Evolutionary conservation across 2,113 vertebrate genomes (phyloP).

Genomic region (Oncorhynchus tshawytscha): DNA sequence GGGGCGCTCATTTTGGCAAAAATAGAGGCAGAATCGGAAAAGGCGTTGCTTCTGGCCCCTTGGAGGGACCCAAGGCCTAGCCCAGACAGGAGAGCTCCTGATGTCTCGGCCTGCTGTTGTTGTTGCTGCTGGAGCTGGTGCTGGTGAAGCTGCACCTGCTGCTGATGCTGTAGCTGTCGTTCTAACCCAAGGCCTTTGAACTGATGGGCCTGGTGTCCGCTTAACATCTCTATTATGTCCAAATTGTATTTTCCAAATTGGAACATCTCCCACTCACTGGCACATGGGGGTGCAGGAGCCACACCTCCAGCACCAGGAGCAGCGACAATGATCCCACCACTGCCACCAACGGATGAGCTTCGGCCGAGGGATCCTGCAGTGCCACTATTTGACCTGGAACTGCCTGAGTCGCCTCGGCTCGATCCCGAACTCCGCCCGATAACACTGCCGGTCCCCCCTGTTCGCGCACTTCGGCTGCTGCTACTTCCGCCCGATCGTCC

Average conservation of each 20-base stretch:
- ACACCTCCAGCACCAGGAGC: slow-evolving; percentile 70
- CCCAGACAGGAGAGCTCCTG: slow-evolving; percentile 80
- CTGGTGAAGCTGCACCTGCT: slow-evolving; percentile 81
- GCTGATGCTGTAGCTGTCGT: slow-evolving; percentile 80
- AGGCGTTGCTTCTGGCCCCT: slow-evolving; percentile 79
- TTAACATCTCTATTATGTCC: slow-evolving; percentile 86
- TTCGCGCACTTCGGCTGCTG: slow-evolving; percentile 31
- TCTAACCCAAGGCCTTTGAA: slow-evolving; percentile 82
- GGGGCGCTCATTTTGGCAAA: slow-evolving; percentile 83
- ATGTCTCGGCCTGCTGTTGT: slow-evolving; percentile 78
- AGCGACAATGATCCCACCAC: slow-evolving; percentile 60
- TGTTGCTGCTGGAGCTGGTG: slow-evolving; percentile 80
- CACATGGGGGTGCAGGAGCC: slow-evolving; percentile 72
- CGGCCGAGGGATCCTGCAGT: slow-evolving; percentile 47
- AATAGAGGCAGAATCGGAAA: slow-evolving; percentile 81
- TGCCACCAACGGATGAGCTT: slow-evolving; percentile 53
- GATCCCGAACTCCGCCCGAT: slow-evolving; percentile 50
- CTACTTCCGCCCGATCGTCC: slow-evolving; percentile 45
- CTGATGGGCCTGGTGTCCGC: slow-evolving; percentile 81
- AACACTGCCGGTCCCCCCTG: slow-evolving; percentile 57
- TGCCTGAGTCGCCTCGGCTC: slow-evolving; percentile 46
- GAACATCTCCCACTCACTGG: slow-evolving; percentile 82
- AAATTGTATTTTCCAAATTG: slow-evolving; percentile 84
- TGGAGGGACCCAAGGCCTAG: slow-evolving; percentile 79
- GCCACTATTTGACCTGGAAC: slow-evolving; percentile 47